Conservation (phyloP, 2,888 invertebrate genomes). For the Tenodera sinensis region DNA sequence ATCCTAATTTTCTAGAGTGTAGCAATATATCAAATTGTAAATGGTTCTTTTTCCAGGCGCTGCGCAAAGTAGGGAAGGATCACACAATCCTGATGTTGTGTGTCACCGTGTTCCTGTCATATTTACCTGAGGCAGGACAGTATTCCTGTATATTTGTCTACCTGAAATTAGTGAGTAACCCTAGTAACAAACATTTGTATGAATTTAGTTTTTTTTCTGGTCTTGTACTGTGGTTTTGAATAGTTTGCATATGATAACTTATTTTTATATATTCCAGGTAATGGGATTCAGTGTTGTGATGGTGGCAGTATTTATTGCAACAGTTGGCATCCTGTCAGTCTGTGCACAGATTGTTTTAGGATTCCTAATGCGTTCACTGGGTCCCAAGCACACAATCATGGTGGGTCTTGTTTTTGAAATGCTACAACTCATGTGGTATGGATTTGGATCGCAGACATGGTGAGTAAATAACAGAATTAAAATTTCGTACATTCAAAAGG, state of each 20-base stretch:
- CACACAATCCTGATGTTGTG: constrained; percentile 95
- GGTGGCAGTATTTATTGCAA: constrained; percentile 96
- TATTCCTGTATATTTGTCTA: constrained; percentile 99
- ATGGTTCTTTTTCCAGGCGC: constrained; percentile 49
- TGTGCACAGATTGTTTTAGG: constrained; percentile 88
- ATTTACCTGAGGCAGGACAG: constrained; percentile 97
- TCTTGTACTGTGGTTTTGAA: background rate
- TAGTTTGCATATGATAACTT: background rate
- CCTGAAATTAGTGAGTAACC: constrained; percentile 72
- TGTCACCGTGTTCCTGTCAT: constrained; percentile 95
- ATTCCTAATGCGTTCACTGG: constrained; percentile 78
- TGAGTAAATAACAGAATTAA: constrained; percentile 42
- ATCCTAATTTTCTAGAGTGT: too few species aligned
- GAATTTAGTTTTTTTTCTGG: background rate
- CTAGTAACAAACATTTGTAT: background rate
- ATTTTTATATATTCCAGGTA: constrained; percentile 48
- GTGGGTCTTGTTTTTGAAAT: constrained; percentile 94
- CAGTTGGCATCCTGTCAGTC: constrained; percentile 94
- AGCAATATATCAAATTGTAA: background rate
- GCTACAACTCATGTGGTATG: constrained; percentile 95
- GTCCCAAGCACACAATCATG: constrained; percentile 96
- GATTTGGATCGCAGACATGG: constrained; percentile 94
- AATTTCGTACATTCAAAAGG: background rate
- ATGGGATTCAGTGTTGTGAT: constrained; percentile 94
- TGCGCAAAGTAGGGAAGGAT: constrained; percentile 89